Base-by-base conservation (phyloP, 2,113 vertebrate species). In the Calyptommatus sinebrachiatus region DNA sequence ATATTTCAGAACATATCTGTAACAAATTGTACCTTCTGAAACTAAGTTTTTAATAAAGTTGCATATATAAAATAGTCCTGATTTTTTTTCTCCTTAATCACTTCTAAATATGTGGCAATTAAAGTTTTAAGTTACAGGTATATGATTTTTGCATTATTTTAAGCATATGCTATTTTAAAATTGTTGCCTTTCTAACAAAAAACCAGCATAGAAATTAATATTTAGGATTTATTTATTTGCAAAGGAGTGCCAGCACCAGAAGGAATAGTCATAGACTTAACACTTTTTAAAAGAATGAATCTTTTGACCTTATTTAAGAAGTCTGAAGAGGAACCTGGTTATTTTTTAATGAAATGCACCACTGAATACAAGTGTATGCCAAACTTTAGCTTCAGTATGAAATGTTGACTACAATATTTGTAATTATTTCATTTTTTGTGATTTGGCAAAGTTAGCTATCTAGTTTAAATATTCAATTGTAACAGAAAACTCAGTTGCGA, bases 71-170 rank as follows among this genome's bases (percentile, higher is more conserved):
- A 31, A 2, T 68, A 57, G 14, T 45, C 24, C 20, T 8, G 65
- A 63, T 24, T 72, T 73, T 72, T 73, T 75, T 46, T 16, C 21
- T 2, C 0, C 22, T 75, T 18, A n/a, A 61, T 45, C 26, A 50
- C 26, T 50, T 35, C 29, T 29, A n/a, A n/a, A 28, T 65, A 7
- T 26, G 16, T 81, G 45, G 41, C 14, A 29, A 61, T 29, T 76
- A 53, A 81, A 69, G 31, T 18, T 69, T 68, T 81, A 75, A 61
- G 9, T 62, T 76, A 69, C 12, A 79, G 22, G 20, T 21, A 67
- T 7, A 28, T 20, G 69, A 53, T 31, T 10, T 61, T 62, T 75
- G 4, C 26, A 70, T 2, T 46, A 70, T 81, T 41, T 74, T 69
- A 75, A 46, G 50, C 21, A 61, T 28, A 4, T 75, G 72, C 2